Percentiles rank a stretch among this genome's conserved stretches.
These are phyloP conservation scores for Cybosia mesomella DNA, from an alignment of 2,888 invertebrate genomes.

Conservation along the genomic window DNA sequence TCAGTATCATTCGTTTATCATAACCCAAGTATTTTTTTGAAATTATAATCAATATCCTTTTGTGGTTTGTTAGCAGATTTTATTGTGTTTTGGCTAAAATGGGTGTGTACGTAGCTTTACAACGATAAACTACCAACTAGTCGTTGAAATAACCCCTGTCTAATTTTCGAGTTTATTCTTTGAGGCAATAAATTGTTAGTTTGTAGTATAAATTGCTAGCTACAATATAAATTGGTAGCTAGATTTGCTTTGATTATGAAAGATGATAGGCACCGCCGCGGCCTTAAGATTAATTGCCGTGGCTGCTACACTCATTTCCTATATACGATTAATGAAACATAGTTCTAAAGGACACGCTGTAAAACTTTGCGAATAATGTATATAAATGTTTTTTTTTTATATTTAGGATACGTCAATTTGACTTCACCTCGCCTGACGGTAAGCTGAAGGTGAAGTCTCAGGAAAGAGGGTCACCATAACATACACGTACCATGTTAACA, in stretches of 20 bases:
- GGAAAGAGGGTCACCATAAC: no score
- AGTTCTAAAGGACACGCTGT: neutral
- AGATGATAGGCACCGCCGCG: slow-evolving; percentile 30
- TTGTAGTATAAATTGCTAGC: slow-evolving; percentile 51
- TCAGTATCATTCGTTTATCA: no score
- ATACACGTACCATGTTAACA: no score
- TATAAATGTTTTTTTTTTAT: no score
- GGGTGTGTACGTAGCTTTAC: slow-evolving; percentile 9
- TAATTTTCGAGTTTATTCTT: slow-evolving; percentile 64
- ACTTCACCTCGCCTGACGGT: no score
- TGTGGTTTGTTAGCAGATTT: no score
- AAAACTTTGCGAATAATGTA: no score
- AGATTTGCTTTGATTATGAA: slow-evolving; percentile 45
- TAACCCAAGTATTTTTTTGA: no score
- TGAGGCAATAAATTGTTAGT: slow-evolving; percentile 64
- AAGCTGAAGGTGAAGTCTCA: no score
- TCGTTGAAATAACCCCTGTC: slow-evolving; percentile 61
- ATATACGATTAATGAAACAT: neutral
- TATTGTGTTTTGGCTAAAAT: no score
- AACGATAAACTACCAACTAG: slow-evolving; percentile 42
- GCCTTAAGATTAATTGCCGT: slow-evolving; percentile 11
- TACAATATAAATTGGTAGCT: slow-evolving; percentile 37
- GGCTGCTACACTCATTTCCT: neutral
- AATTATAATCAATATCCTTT: no score
- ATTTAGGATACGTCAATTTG: no score